Base-by-base conservation (phyloP, 2,888 invertebrate species). In the Pyrgus malvae region DNA sequence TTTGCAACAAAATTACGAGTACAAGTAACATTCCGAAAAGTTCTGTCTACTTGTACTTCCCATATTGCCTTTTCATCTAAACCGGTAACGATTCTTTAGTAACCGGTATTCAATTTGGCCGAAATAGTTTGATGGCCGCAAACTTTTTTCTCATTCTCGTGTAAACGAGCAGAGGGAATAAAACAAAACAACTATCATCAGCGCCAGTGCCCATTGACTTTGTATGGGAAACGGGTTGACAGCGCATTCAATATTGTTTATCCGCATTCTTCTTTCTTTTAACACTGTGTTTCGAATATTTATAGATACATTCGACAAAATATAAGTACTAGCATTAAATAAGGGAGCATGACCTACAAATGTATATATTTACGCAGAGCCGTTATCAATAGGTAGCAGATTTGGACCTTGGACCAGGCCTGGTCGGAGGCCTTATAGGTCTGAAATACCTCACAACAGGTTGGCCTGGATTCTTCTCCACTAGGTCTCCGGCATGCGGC, bases 181-280 rank as follows among this genome's bases (percentile, higher is more conserved):
- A 84, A 86, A 84, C 82, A 85, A 78, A 85, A 87, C 83, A 88
- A 87, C 76, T 83, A 80, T 84, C 82, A 84, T 87, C 86, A 86
- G 72, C 78, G 76, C 72, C 78, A 79, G 76, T 60, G 50, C 48
- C 63, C 69, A 77, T 73, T 67, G 74, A 75, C 72, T 76, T 59
- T 50, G 33, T 46, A 46, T 41, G 46, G 54, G 41, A 48, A 41
- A 54, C 33, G 33, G 31, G n/a, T 31, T 40, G 40, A 49, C 29
- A 31, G 25, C 25, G 40, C 23, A 40, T 40, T 38, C 31, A 21
- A 54, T 46, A 46, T 33, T 46, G 23, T 40, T 53, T 31, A 21
- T 35, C 38, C 11, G 11, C 37, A 19, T 37, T 37, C 27, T 37
- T 37, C 12, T 37, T 37, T 51, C 29, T n/a, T 51, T 37, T 37